Evolutionary conservation across 2,888 invertebrate species (phyloP), one percentile per base, ranked within the genome.

Genomic region (Tinea trinotella): DNA sequence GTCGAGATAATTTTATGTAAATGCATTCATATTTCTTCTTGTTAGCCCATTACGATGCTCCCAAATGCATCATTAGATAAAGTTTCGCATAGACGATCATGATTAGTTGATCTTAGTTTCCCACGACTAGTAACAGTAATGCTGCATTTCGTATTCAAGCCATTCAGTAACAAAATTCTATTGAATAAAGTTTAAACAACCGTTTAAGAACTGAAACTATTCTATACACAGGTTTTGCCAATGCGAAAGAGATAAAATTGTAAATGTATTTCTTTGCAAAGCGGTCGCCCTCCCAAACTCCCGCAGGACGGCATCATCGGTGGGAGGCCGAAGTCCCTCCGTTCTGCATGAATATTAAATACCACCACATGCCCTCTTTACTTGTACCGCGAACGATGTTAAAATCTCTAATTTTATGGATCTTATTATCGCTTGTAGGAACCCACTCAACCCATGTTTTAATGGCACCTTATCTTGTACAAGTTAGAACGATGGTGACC

Each of bases 401-500:
- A 57, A 58, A 59, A 55, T 57, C 55, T 55, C 56, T 59, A 56
- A 57, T 59, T 58, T 55, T 55, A 52, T 40, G 55, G 55, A 30
- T 17, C 55, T 6, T 40, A 13, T 53, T 53, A 53, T 50, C 40
- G 35, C 17, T 40, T 40, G 40, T 40, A 15, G 40, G 13, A 40
- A 40, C 40, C 40, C 40, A 40, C 40, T 50, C n/a, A 40, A 6
- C 18, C 50, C 24, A 24, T 19, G 50, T 50, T 24, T 50, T 50
- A 50, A 50, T 50, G 22, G 9, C 17, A 17, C 17, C 20, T 48
- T 48, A 48, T 48, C 48, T 12, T 15, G 40, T 7, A 15, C 12
- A 30, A 40, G 12, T 40, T 40, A 13, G 40, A 40, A 15, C 40
- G 13, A 15, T 40, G 40, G 40, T 40, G 40, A 40, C 40, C 40